A percentile compares a stretch with the other conserved stretches of the same genome.
phyloP scores from a whole-genome alignment of 2,113 vertebrate genomes.

The Xenus cinereus region DNA sequence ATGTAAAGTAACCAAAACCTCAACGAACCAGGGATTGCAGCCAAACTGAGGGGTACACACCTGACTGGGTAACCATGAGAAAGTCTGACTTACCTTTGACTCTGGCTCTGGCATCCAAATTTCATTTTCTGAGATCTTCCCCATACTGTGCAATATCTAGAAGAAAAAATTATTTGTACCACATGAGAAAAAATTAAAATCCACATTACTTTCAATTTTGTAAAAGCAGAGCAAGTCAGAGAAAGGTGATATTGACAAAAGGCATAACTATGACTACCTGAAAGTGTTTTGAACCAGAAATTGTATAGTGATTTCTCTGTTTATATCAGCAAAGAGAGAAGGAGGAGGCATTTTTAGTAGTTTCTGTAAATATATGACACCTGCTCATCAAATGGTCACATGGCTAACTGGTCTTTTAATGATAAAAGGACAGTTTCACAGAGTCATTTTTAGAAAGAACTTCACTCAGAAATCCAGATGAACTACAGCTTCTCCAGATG shows the following conservation, averaged over 20 bases:
- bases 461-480: neutral
- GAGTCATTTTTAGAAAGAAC: neutral
- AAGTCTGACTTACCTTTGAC: constrained; percentile 72
- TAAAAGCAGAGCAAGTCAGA: neutral
- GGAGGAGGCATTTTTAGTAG: neutral
- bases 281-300: neutral
- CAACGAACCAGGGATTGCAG: accelerated
- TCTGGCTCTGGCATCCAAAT: constrained; percentile 86
- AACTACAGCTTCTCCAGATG: neutral
- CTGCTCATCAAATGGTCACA: neutral
- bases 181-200: neutral
- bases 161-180: constrained; percentile 26
- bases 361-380: neutral
- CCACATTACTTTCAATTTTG: neutral
- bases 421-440: neutral
- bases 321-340: neutral
- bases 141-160: constrained; percentile 84
- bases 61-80: neutral
- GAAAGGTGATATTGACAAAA: neutral
- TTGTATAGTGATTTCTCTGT: neutral
- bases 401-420: neutral
- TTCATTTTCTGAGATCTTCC: constrained; percentile 80
- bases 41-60: too few species aligned
- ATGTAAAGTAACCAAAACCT: neutral
- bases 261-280: neutral